Conservation (phyloP, 1,140 invertebrate genomes). For the Neodiprion lecontei region DNA sequence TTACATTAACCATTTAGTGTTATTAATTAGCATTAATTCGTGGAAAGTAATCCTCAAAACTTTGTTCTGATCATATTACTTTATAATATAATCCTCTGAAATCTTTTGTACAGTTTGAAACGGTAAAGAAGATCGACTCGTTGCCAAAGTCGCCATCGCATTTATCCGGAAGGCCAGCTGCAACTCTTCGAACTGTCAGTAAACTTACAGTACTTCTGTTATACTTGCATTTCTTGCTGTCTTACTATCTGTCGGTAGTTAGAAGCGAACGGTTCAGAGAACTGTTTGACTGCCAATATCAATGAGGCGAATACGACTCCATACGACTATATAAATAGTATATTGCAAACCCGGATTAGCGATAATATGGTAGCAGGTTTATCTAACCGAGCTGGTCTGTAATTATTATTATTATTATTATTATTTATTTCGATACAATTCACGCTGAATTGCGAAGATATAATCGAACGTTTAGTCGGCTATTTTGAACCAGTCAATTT, state of each 20-base stretch:
- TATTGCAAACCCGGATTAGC: too few relatives aligned
- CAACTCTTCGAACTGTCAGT: constrained; percentile 19
- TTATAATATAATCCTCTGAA: background rate
- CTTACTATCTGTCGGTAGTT: constrained; percentile 31
- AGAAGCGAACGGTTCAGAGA: constrained; percentile 27
- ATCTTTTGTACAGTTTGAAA: background rate
- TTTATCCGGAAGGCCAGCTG: background rate
- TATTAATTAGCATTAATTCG: background rate
- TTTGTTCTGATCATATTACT: background rate
- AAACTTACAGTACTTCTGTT: constrained; percentile 32
- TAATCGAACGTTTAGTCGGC: too few relatives aligned
- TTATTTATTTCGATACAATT: too few relatives aligned
- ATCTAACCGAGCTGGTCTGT: too few relatives aligned
- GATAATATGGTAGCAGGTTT: too few relatives aligned
- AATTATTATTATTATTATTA: too few relatives aligned
- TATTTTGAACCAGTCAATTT: too few relatives aligned
- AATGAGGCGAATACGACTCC: background rate
- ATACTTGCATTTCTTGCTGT: constrained; percentile 35
- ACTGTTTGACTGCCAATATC: constrained; percentile 25
- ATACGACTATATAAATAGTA: too few relatives aligned
- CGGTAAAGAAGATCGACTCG: background rate
- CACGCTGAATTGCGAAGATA: too few relatives aligned
- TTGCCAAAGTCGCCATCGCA: background rate
- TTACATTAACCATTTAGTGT: background rate
- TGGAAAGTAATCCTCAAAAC: background rate